These are phyloP conservation scores for Anarsia innoxiella DNA, from an alignment of 2,888 invertebrate species.

Conservation along the genomic window DNA sequence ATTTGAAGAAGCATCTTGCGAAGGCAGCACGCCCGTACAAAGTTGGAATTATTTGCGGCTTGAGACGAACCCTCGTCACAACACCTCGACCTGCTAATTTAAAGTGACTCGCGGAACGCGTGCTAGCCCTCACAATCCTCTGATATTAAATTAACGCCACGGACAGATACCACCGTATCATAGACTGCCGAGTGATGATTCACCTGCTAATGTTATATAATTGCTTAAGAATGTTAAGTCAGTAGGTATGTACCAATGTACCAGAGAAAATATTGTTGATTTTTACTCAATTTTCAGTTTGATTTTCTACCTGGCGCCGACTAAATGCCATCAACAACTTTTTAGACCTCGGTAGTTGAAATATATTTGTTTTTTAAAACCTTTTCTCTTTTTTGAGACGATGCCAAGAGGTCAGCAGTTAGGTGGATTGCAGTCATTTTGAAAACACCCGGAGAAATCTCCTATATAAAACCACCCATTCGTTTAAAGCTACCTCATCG, in stretches of 20 bases:
- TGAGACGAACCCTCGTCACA: conserved; percentile 36
- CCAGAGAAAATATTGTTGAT: too few relatives aligned
- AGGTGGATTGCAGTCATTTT: conserved; percentile 6
- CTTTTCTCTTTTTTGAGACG: conserved; percentile 1
- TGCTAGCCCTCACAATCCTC: too few relatives aligned
- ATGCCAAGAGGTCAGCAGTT: conserved; percentile 9
- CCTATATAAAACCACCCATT: conserved; percentile 2
- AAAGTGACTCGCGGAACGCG: conserved; percentile 25
- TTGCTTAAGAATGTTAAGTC: too few relatives aligned
- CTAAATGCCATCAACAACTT: too few relatives aligned
- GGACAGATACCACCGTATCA: too few relatives aligned
- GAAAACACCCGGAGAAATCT: conserved; percentile 6
- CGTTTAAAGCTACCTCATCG: conserved; percentile 3
- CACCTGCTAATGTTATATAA: too few relatives aligned
- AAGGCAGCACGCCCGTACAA: conserved; percentile 5
- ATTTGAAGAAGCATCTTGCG: background rate
- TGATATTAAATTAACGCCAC: conserved; percentile 15
- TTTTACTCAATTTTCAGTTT: too few relatives aligned
- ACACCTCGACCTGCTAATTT: conserved; percentile 28
- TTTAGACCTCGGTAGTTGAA: background rate
- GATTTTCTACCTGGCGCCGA: too few relatives aligned
- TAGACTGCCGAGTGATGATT: too few relatives aligned
- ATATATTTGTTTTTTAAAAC: conserved; percentile 1
- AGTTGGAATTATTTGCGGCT: conserved; percentile 22
- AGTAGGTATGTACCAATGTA: too few relatives aligned